Base-by-base conservation (phyloP, 2,797 vertebrate genomes). In the Oreochromis mossambicus region DNA sequence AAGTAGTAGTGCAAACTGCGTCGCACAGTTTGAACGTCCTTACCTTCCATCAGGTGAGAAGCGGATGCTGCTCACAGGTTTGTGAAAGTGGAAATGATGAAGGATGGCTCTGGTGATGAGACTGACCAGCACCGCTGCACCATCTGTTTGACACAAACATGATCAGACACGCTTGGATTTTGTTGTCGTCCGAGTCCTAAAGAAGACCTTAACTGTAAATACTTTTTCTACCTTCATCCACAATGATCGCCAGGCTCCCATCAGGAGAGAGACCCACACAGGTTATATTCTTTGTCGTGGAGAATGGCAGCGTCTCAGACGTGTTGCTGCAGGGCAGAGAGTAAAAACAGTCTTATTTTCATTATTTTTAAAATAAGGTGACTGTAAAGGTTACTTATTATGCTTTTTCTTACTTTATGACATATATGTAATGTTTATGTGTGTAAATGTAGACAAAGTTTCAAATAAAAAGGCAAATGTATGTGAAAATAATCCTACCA, bases 41-140 rank as follows among this genome's bases (percentile, higher is more conserved):
- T 78, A 99, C 98, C 97, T 98, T 96, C 98, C 98, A 19, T 99
- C 97, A 1, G 98, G 98, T 4, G 98, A 99, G 95, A 99, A 99
- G 86, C 95, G 93, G 90, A 99, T 85, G 55, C 97, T 97, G 88
- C 94, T 97, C 85, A 99, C 98, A 0, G 97, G 97, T 83, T 97
- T 98, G 93, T 98, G 97, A 85, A 99, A 99, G 92, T 98, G 96
- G 87, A 97, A 98, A n/a, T 93, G 96, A 94, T 99, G 97, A 19
- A 99, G 97, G 77, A 97, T 91, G 1, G 98, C 97, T 76, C 97
- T 95, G 34, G 97, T 97, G 34, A 97, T 81, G 86, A 99, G 94
- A 84, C 98, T 99, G 90, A 99, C 94, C 87, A 99, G 92, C 87
- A 99, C 77, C 0, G 98, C 98, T 1, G 96, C 94, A 1, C 98